Conservation (phyloP, 1,140 invertebrate genomes). For the Zaprionus tsacasi region DNA sequence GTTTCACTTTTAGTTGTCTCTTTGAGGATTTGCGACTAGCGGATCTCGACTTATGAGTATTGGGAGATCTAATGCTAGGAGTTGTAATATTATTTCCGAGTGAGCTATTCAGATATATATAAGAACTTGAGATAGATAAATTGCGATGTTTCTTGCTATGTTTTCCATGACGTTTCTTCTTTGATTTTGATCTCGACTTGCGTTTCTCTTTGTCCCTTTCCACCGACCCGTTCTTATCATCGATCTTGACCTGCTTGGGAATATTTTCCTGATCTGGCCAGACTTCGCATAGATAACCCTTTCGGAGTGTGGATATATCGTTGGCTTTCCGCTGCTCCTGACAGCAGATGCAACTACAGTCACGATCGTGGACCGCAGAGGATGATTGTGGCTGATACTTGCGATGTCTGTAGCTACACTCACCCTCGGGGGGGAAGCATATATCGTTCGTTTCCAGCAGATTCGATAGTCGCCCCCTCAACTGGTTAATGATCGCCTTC, state of each 20-base stretch:
- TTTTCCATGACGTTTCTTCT: slow-evolving; percentile 16
- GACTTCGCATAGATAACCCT: neutral
- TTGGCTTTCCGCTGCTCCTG: neutral
- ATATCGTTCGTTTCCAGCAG: slow-evolving; percentile 1
- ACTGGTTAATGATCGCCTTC: slow-evolving; percentile 41
- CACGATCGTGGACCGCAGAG: neutral
- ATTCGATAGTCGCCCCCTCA: slow-evolving; percentile 35
- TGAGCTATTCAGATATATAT: no score
- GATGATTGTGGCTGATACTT: neutral
- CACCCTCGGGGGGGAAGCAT: slow-evolving; percentile 27
- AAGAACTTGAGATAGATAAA: neutral
- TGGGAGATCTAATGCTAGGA: no score
- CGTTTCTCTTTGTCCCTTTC: neutral
- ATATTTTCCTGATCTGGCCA: neutral
- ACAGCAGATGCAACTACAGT: slow-evolving; percentile 22
- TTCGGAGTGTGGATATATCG: neutral
- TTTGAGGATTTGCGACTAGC: neutral
- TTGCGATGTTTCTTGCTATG: neutral
- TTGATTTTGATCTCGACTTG: slow-evolving; percentile 2
- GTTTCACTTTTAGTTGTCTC: no score
- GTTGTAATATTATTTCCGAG: no score
- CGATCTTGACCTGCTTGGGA: neutral
- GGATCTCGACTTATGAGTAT: neutral
- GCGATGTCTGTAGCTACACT: slow-evolving; percentile 10
- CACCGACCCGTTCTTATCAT: neutral